A percentile compares a stretch with the other conserved stretches of the same genome.
These are phyloP conservation scores for Hormaphis cornu DNA, from an alignment of 1,140 invertebrate species.

Conservation along the genomic window DNA sequence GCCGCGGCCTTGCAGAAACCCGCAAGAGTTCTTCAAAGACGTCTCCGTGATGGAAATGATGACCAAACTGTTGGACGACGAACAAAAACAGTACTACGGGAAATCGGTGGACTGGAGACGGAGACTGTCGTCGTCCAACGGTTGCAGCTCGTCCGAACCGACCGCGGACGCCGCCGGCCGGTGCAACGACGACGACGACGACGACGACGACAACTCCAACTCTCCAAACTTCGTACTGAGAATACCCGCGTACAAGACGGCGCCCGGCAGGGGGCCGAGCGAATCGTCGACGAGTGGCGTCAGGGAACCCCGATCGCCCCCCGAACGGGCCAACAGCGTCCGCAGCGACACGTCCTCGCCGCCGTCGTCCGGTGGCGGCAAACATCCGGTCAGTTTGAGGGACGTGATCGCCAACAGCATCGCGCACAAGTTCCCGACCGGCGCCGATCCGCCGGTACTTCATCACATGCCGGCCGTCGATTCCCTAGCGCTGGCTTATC, in stretches of 20 bases:
- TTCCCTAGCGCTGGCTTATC: slow-evolving; percentile 30
- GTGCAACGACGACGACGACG: not conserved
- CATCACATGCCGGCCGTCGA: slow-evolving; percentile 37
- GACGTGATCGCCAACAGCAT: slow-evolving; percentile 82
- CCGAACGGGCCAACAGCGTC: slow-evolving; percentile 17
- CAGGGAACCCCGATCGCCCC: not conserved
- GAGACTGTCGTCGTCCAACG: slow-evolving; percentile 33
- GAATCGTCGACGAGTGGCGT: slow-evolving; percentile 29
- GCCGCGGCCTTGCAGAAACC: slow-evolving; percentile 35
- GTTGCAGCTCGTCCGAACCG: slow-evolving; percentile 15
- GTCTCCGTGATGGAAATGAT: slow-evolving; percentile 37
- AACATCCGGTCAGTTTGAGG: slow-evolving; percentile 50
- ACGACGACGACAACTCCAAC: slow-evolving; percentile 26
- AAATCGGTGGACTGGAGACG: not conserved
- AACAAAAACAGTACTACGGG: slow-evolving; percentile 29
- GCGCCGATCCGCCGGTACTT: slow-evolving; percentile 39
- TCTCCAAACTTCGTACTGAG: slow-evolving; percentile 66
- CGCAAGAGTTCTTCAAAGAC: slow-evolving; percentile 36
- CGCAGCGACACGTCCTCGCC: slow-evolving; percentile 46
- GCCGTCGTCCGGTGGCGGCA: slow-evolving; percentile 46
- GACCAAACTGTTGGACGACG: slow-evolving; percentile 34
- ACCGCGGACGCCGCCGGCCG: not conserved
- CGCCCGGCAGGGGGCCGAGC: slow-evolving; percentile 44
- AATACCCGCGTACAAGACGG: slow-evolving; percentile 83
- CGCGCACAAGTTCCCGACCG: slow-evolving; percentile 73